phyloP scores from a whole-genome alignment of 2,113 vertebrate genomes.

The Oncorhynchus kisutch region DNA sequence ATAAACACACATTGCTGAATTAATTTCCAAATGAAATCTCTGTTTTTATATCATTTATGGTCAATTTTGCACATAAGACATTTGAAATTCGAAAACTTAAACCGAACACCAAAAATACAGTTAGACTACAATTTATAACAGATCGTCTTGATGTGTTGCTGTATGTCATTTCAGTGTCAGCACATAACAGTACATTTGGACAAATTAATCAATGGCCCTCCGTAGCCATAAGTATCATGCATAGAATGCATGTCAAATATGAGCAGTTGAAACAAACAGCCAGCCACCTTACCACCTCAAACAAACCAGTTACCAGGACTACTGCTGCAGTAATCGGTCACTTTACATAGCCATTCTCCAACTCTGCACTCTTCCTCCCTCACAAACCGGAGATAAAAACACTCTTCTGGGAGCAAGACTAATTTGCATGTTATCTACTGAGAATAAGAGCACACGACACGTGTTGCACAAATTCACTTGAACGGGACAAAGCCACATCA shows the following conservation, averaged over 20 bases:
- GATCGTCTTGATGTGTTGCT: background rate
- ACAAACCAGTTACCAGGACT: no score
- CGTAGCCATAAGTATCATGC: no score
- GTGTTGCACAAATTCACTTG: background rate
- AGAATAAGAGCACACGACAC: background rate
- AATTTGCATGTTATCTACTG: background rate
- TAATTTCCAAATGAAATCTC: no score
- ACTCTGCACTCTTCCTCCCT: background rate
- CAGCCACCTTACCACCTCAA: background rate
- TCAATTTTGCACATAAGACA: no score
- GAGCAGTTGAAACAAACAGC: background rate
- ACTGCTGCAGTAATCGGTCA: no score
- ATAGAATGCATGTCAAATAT: background rate
- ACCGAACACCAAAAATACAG: background rate
- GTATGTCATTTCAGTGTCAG: background rate
- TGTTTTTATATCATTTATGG: no score
- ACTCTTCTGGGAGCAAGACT: background rate
- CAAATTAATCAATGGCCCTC: background rate
- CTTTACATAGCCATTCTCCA: background rate
- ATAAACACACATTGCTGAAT: no score
- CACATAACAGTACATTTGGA: background rate
- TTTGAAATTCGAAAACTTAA: background rate
- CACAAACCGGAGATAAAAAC: background rate
- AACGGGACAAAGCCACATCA: background rate
- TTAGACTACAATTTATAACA: no score